phyloP scores from a whole-genome alignment of 2,888 invertebrate genomes.

The Cosmia pyralina region DNA sequence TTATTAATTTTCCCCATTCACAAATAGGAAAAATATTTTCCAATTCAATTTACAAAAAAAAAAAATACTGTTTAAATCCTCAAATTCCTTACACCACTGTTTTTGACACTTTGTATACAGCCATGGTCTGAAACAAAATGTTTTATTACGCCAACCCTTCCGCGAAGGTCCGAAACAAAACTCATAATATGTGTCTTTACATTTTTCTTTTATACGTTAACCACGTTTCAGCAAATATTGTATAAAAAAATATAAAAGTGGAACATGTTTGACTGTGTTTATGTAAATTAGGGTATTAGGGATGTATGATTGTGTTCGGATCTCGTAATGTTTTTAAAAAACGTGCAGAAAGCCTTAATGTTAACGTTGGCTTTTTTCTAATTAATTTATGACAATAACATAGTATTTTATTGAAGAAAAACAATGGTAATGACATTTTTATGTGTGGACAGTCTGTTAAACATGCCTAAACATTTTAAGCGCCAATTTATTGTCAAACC shows the following conservation, averaged over 20 bases:
- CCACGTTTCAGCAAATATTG: slow-evolving; percentile 44
- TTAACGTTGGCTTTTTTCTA: slow-evolving; percentile 6
- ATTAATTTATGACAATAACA: slow-evolving; percentile 11
- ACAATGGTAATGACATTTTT: neutral
- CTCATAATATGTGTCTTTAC: slow-evolving; percentile 35
- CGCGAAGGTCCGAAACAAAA: slow-evolving; percentile 24
- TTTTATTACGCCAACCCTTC: slow-evolving; percentile 43
- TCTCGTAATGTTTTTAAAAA: slow-evolving; percentile 7
- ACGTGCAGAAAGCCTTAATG: neutral
- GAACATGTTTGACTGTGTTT: slow-evolving; percentile 21
- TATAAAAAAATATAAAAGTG: slow-evolving; percentile 29
- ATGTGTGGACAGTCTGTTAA: neutral
- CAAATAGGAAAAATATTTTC: neutral
- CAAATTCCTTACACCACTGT: neutral
- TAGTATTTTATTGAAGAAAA: neutral
- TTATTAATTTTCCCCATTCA: neutral
- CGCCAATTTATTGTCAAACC: too few species aligned
- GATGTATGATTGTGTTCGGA: slow-evolving; percentile 10
- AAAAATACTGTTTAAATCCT: slow-evolving; percentile 18
- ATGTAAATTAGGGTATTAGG: slow-evolving; percentile 34
- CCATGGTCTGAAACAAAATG: slow-evolving; percentile 18
- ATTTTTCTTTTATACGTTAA: slow-evolving; percentile 36
- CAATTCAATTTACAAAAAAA: slow-evolving; percentile 11
- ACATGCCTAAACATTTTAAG: neutral
- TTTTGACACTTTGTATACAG: slow-evolving; percentile 12